Base-by-base conservation (phyloP, 2,888 invertebrate genomes). In the Anthoptus insignis region DNA sequence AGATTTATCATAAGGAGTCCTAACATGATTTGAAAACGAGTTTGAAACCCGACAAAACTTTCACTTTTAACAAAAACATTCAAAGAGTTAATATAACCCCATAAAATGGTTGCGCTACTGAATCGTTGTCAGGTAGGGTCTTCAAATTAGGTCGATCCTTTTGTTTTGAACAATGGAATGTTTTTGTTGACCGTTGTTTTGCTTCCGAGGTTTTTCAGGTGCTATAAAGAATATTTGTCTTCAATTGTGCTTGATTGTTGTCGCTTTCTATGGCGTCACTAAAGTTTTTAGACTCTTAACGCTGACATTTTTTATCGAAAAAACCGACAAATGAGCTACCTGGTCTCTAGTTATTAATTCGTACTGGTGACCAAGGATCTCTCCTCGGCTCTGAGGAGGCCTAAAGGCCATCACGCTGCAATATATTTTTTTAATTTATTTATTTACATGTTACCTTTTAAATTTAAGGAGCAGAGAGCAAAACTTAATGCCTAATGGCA, bases 61-160 rank as follows among this genome's bases (percentile, higher is more conserved):
- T 91, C 89, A 84, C 87, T 91, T 90, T 88, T 75, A 76, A 88
- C 82, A 89, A 88, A 85, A 85, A 84, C 45, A 34, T 39, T 49
- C 42, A 27, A 65, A n/a, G 32, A 49, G 21, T 45, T 45, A 22
- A n/a, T 27, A n/a, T 29, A 24, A 21, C 77, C 72, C 76, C 74
- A 74, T 77, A 84, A 86, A 86, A 84, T 82, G 76, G 57, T 59
- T 59, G 45, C 58, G 70, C 72, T 65, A 68, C 68, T 65, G 68
- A 64, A 59, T 63, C 68, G 57, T 59, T 49, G 61, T 16, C 68
- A 68, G 66, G 69, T 71, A 63, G 54, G 53, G 34, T 47, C 59
- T 34, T 34, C 65, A 75, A 74, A 71, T 71, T 70, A 67, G 67
- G 63, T 59, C 64, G 29, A 45, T 42, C 65, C 60, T 67, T 68